Conservation (phyloP, 2,797 vertebrate genomes). For the Pantherophis vulpinus region DNA sequence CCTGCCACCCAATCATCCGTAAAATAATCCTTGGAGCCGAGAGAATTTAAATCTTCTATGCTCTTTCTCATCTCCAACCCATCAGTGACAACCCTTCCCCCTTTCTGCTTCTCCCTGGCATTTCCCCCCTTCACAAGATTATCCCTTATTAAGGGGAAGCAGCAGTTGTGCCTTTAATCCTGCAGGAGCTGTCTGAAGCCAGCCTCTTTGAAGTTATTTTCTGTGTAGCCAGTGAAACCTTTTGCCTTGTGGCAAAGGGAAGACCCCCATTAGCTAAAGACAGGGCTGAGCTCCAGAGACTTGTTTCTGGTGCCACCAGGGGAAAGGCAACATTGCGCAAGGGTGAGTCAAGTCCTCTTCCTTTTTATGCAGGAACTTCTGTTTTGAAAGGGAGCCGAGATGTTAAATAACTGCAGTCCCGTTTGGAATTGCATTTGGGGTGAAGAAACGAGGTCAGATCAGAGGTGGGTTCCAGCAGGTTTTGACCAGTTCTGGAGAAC, state of each 20-base stretch:
- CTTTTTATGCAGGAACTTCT: background rate
- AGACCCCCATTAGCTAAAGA: background rate
- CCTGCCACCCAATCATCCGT: background rate
- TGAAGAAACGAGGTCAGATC: background rate
- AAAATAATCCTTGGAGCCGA: background rate
- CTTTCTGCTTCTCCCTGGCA: background rate
- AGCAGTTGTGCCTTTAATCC: constrained; percentile 5
- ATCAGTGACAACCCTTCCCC: background rate
- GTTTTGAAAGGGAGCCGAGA: background rate
- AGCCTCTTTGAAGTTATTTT: constrained; percentile 12
- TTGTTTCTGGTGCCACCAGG: background rate
- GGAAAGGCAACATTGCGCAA: background rate
- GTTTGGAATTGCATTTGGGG: background rate
- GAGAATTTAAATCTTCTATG: background rate
- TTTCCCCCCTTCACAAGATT: background rate
- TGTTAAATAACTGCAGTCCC: background rate
- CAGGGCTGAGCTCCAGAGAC: background rate
- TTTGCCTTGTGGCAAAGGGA: background rate
- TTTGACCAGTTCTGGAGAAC: no score
- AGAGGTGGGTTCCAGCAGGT: no score
- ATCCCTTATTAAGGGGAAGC: background rate
- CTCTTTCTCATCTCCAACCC: constrained; percentile 1
- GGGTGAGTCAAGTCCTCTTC: background rate
- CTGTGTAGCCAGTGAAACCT: background rate
- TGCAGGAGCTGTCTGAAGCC: background rate